Percentiles rank a stretch among this genome's conserved stretches.
Conservation (phyloP, 2,888 invertebrate species). For the Amorpha juglandis region DNA sequence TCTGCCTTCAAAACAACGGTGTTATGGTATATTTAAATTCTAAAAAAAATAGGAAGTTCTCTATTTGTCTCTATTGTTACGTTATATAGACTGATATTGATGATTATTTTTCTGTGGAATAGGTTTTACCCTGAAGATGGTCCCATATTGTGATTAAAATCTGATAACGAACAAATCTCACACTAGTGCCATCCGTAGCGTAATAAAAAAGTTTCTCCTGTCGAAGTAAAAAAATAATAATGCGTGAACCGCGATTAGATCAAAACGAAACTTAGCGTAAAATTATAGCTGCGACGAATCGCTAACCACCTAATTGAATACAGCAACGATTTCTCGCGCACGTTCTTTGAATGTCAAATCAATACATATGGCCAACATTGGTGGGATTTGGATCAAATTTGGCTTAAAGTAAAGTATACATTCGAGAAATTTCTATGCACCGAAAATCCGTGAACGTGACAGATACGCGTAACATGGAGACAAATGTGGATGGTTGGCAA, state of each 20-base stretch:
- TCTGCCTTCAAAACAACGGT: neutral
- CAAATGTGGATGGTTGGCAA: too few species aligned
- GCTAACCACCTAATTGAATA: conserved; percentile 44
- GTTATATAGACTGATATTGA: too few species aligned
- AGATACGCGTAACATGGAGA: too few species aligned
- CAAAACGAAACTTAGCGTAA: conserved; percentile 34
- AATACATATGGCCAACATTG: conserved; percentile 2
- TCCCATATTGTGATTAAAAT: too few species aligned
- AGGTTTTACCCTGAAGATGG: too few species aligned
- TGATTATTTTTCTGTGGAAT: too few species aligned
- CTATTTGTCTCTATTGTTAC: too few species aligned
- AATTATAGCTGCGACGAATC: conserved; percentile 41
- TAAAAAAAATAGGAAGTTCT: too few species aligned
- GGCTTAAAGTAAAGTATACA: neutral
- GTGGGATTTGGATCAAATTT: neutral
- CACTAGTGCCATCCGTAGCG: neutral
- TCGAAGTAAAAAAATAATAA: conserved; percentile 8
- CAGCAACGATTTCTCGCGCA: conserved; percentile 37
- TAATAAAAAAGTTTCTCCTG: conserved; percentile 3
- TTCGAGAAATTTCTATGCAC: too few species aligned
- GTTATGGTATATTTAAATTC: neutral
- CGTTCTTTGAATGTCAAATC: conserved; percentile 33
- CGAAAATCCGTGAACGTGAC: too few species aligned
- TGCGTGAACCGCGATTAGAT: conserved; percentile 33
- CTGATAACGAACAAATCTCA: too few species aligned